Evolutionary conservation across 2,113 vertebrate species (phyloP), one percentile per base, ranked within the genome.

Genomic region (Sinocyclocheilus grahami): DNA sequence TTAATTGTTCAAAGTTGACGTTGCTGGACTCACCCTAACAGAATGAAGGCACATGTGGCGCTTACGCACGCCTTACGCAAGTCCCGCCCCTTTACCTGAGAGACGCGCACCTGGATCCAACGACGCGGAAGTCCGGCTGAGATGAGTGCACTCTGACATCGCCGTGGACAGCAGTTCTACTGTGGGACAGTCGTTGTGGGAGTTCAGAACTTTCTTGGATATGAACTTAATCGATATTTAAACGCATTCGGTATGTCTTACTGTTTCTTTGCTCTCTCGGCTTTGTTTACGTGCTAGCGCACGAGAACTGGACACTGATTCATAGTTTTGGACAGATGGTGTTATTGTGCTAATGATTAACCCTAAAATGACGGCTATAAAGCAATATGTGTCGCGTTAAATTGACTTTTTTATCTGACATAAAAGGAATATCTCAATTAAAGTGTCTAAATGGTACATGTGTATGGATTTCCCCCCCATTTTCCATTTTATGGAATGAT

Each of bases 51-150:
- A 60, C 39, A 58, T 3, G 60, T 84, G 80, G 16, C 46, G 6
- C 86, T 4, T 92, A 92, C 94, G 94, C 94, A 94, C 3, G 93
- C 94, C 94, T 91, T 27, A 20, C 83, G 27, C 71, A 85, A 18
- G 89, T 86, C 91, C 58, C 91, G 92, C 84, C 92, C 92, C 85
- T 86, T 85, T 94, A 94, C 93, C 93, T 93, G 94, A 91, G 79
- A 80, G 87, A 76, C 91, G 91, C 95, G 87, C 96, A 97, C 97
- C 97, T 97, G 96, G 95, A 93, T 92, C 94, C 92, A 94, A 88
- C 94, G 42, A 91, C 85, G 94, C 94, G 95, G 96, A 95, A 96
- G 95, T 94, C 13, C 53, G 20, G 78, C 58, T 63, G 71, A 86
- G 82, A 81, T 83, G 75, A 69, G 76, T 51, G 10, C 12, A 8